Evolutionary conservation across 2,888 invertebrate species (phyloP).

Genomic region (Agrochola litura): DNA sequence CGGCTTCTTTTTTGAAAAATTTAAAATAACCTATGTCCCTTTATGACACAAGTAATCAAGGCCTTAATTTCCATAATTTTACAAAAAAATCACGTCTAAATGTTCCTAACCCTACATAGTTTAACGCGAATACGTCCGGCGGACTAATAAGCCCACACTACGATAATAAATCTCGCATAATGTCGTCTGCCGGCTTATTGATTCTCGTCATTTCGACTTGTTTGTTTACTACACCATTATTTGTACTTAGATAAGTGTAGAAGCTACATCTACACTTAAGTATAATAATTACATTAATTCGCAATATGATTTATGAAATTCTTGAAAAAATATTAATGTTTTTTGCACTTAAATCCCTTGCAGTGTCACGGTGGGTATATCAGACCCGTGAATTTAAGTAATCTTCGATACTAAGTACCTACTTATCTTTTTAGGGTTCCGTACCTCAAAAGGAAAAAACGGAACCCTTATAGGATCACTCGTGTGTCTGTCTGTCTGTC

Average conservation of each 20-base stretch:
- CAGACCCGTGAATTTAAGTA: too few species aligned
- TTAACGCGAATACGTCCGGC: slow-evolving; percentile 70
- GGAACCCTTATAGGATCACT: too few species aligned
- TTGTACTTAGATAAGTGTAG: not conserved
- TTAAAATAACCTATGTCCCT: too few species aligned
- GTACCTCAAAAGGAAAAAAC: too few species aligned
- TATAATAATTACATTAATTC: too few species aligned
- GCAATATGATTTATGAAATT: not conserved
- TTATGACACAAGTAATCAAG: not conserved
- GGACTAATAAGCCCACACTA: slow-evolving; percentile 84
- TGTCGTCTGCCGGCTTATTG: slow-evolving; percentile 83
- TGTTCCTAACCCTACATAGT: slow-evolving; percentile 70
- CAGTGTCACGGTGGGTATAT: too few species aligned
- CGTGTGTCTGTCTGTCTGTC: too few species aligned
- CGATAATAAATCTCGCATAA: slow-evolving; percentile 87
- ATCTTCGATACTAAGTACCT: too few species aligned
- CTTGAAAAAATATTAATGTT: not conserved
- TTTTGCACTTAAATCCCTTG: too few species aligned
- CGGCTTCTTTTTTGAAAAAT: too few species aligned
- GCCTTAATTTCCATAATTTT: not conserved
- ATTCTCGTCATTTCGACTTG: slow-evolving; percentile 81
- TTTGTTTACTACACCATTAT: slow-evolving; percentile 71
- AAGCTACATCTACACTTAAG: too few species aligned
- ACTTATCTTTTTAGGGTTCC: too few species aligned
- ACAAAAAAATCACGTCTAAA: not conserved